phyloP scores from a whole-genome alignment of 2,797 vertebrate species.

The Lindbergichthys nudifrons region DNA sequence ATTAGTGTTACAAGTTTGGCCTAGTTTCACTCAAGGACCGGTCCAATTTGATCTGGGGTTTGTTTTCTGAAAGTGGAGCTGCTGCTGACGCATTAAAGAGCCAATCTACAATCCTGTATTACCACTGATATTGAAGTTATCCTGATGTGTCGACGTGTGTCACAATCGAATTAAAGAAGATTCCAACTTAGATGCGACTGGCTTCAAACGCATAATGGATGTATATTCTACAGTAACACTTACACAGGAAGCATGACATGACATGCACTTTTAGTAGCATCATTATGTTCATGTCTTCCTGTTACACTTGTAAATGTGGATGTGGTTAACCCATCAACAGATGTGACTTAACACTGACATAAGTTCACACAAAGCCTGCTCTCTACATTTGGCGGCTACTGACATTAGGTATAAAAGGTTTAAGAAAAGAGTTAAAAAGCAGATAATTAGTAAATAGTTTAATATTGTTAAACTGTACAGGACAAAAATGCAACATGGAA shows the following conservation, averaged over 20 bases:
- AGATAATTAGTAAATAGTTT: constrained; percentile 10
- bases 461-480: constrained; percentile 16
- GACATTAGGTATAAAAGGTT: not conserved
- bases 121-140: constrained; percentile 70
- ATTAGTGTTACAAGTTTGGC: constrained; percentile 25
- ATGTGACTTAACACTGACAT: constrained; percentile 10
- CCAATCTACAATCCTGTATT: constrained; percentile 70
- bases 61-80: constrained; percentile 69
- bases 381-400: not conserved
- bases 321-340: not conserved
- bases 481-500: constrained; percentile 6
- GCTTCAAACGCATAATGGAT: constrained; percentile 37
- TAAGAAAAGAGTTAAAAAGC: not conserved
- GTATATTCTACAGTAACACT: constrained; percentile 16
- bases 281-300: not conserved
- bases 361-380: not conserved
- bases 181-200: constrained; percentile 73
- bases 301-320: not conserved
- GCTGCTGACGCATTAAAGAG: constrained; percentile 54
- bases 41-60: constrained; percentile 62
- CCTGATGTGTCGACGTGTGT: constrained; percentile 75
- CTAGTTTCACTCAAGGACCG: constrained; percentile 20
- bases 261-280: not conserved
- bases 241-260: not conserved
- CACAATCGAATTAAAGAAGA: constrained; percentile 78